These are phyloP conservation scores for Nasonia oneida DNA, from an alignment of 2,888 invertebrate genomes.

Conservation along the genomic window DNA sequence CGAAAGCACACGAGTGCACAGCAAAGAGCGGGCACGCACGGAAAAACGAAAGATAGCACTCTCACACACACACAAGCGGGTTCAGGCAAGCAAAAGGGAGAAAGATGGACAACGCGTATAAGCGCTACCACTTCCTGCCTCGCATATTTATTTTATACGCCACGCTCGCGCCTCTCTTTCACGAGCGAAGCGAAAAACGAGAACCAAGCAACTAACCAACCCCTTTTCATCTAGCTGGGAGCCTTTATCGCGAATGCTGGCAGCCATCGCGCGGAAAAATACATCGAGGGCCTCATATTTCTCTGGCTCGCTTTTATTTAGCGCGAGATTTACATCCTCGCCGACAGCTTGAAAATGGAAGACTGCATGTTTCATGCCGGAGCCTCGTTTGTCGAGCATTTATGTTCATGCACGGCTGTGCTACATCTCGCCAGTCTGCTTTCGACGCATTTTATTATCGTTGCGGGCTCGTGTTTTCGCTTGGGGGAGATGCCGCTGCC, in stretches of 20 bases:
- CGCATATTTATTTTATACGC: slow-evolving; percentile 73
- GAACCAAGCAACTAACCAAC: not conserved
- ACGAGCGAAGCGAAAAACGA: not conserved
- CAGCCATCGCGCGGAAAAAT: slow-evolving; percentile 5
- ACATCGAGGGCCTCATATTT: slow-evolving; percentile 36
- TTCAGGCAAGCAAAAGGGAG: not conserved
- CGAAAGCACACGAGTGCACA: slow-evolving; percentile 22
- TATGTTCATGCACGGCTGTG: slow-evolving; percentile 37
- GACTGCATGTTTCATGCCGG: slow-evolving; percentile 27
- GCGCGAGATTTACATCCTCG: slow-evolving; percentile 36
- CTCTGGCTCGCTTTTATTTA: slow-evolving; percentile 24
- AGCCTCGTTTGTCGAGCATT: slow-evolving; percentile 51
- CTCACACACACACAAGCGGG: not conserved
- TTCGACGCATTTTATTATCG: slow-evolving; percentile 48
- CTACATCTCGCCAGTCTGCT: slow-evolving; percentile 29
- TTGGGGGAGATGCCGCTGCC: not conserved
- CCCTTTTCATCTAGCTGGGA: not conserved
- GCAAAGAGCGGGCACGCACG: not conserved
- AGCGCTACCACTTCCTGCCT: slow-evolving; percentile 56
- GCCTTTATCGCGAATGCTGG: slow-evolving; percentile 22
- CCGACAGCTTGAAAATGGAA: not conserved
- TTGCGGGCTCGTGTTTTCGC: slow-evolving; percentile 13
- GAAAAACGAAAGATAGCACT: slow-evolving; percentile 38
- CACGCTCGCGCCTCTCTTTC: slow-evolving; percentile 58
- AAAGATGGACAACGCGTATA: slow-evolving; percentile 12